Conservation (phyloP, 2,797 vertebrate species). For the Oryzias sinensis region DNA sequence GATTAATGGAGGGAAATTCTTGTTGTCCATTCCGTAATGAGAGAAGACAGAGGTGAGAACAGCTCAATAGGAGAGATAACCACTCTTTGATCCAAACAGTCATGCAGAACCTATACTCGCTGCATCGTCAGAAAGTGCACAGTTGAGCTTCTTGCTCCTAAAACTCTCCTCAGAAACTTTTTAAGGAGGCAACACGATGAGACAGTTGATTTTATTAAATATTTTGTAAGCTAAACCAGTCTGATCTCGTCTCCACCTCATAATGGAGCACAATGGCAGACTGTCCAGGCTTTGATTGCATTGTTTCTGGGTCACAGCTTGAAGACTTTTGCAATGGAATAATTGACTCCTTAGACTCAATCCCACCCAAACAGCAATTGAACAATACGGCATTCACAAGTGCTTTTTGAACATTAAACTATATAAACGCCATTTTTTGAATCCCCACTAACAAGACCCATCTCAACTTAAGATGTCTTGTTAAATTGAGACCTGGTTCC, state of each 20-base stretch:
- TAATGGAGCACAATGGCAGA: conserved; percentile 23
- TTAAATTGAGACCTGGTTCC: conserved; percentile 79
- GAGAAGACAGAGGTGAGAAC: conserved; percentile 96
- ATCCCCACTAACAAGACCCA: conserved; percentile 63
- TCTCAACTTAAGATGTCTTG: conserved; percentile 73
- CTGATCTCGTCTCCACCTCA: conserved; percentile 22
- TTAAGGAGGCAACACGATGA: conserved; percentile 27
- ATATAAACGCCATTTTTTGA: conserved; percentile 60
- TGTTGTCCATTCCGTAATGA: conserved; percentile 87
- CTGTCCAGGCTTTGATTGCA: conserved; percentile 30
- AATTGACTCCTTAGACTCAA: conserved; percentile 55
- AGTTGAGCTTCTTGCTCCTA: conserved; percentile 78
- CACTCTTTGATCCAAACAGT: conserved; percentile 91
- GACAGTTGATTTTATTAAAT: conserved; percentile 17
- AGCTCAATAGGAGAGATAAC: conserved; percentile 96
- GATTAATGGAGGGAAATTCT: conserved; percentile 90
- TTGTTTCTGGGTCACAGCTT: conserved; percentile 50
- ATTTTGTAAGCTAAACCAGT: conserved; percentile 16
- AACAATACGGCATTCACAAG: conserved; percentile 29
- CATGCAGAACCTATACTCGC: conserved; percentile 86
- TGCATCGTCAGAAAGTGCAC: conserved; percentile 82
- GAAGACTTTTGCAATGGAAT: conserved; percentile 45
- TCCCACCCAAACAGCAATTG: conserved; percentile 46
- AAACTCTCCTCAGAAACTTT: conserved; percentile 82
- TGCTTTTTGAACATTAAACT: conserved; percentile 62